Conservation (phyloP, 2,797 vertebrate species). For the Hapalemur alaotrensis region DNA sequence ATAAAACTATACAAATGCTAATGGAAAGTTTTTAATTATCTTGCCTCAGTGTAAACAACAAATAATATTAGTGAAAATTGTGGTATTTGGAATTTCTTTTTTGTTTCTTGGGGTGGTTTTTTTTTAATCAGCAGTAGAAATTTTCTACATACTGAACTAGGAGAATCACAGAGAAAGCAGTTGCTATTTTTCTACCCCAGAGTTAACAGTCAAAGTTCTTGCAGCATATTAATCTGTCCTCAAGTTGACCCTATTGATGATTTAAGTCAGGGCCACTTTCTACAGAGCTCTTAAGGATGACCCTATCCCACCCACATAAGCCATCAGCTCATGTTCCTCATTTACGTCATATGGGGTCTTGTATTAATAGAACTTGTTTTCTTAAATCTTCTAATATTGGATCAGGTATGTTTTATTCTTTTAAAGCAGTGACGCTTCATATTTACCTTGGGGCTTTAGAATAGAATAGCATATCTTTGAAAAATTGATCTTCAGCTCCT, state of each 20-base stretch:
- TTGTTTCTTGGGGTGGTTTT: not conserved
- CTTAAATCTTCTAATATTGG: not conserved
- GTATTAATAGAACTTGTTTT: not conserved
- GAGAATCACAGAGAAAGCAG: not conserved
- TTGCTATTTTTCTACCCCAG: conserved; percentile 9
- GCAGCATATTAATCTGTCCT: not conserved
- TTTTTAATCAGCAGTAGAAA: conserved; percentile 27
- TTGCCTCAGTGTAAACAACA: conserved; percentile 17
- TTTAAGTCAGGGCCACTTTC: not conserved
- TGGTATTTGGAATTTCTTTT: not conserved
- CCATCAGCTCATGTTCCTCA: not conserved
- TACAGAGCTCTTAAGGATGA: not conserved
- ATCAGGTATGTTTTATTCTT: conserved; percentile 10
- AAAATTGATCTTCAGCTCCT: not conserved
- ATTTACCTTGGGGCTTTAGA: not conserved
- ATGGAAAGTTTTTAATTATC: not conserved
- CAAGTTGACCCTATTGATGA: not conserved
- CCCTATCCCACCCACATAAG: not conserved
- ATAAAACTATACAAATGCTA: not conserved
- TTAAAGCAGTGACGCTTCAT: not conserved
- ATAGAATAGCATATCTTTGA: not conserved
- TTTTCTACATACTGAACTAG: not conserved
- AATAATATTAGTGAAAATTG: not conserved
- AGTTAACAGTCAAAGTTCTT: not conserved
- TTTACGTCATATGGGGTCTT: not conserved